These are phyloP conservation scores for Protonemura montana DNA, from an alignment of 2,888 invertebrate species.

Conservation along the genomic window DNA sequence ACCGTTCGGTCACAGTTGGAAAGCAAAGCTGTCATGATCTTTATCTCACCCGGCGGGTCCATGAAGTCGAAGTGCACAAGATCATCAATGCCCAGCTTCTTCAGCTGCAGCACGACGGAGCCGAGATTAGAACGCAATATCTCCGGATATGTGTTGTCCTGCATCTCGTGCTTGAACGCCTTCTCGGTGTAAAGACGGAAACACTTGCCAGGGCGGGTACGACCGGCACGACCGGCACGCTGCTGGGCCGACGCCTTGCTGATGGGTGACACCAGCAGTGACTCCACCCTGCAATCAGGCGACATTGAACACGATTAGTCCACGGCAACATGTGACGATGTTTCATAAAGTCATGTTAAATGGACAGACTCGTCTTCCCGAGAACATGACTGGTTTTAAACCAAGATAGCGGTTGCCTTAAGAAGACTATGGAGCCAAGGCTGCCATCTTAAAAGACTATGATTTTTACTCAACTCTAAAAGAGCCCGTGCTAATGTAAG, in stretches of 20 bases:
- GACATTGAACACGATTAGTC: too few relatives aligned
- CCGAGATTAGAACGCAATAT: slow-evolving; percentile 93
- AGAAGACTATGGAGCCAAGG: too few relatives aligned
- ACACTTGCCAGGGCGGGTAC: slow-evolving; percentile 98
- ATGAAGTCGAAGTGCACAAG: slow-evolving; percentile 99
- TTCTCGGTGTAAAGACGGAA: slow-evolving; percentile 95
- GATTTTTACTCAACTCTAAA: too few relatives aligned
- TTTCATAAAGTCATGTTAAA: too few relatives aligned
- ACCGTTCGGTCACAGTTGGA: too few relatives aligned
- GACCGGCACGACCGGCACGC: slow-evolving; percentile 95
- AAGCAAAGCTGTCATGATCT: too few relatives aligned
- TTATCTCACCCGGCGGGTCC: slow-evolving; percentile 94
- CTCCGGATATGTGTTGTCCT: slow-evolving; percentile 98
- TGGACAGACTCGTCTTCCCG: too few relatives aligned
- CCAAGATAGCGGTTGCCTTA: too few relatives aligned
- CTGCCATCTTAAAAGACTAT: too few relatives aligned
- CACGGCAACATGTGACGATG: too few relatives aligned
- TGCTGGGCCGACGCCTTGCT: slow-evolving; percentile 99
- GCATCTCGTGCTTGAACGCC: slow-evolving; percentile 97
- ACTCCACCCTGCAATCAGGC: slow-evolving; percentile 83
- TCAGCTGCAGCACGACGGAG: slow-evolving; percentile 96
- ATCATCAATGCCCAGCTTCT: slow-evolving; percentile 98
- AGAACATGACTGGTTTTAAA: too few relatives aligned
- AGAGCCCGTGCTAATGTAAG: too few relatives aligned
- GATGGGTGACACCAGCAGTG: slow-evolving; percentile 95